These are phyloP conservation scores for Oncorhynchus nerka DNA, from an alignment of 2,113 vertebrate genomes.

Conservation along the genomic window DNA sequence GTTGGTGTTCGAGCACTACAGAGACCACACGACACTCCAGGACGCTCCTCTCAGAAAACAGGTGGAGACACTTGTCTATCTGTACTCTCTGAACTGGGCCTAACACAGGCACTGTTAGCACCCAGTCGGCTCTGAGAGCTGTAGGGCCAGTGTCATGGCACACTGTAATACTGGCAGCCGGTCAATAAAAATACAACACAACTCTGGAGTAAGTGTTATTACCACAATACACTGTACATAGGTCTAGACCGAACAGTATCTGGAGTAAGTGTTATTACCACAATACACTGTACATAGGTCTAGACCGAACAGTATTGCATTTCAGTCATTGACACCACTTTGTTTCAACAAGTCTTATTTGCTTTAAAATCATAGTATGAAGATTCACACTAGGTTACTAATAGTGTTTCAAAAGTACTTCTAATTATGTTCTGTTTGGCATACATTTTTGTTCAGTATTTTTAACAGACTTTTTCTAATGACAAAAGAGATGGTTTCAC, in stretches of 20 bases:
- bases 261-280: not conserved
- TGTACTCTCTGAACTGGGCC: not conserved
- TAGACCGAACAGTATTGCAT: not conserved
- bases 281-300: slow-evolving; percentile 23
- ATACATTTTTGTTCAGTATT: not conserved
- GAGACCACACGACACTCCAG: slow-evolving; percentile 89
- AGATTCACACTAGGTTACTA: not conserved
- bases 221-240: slow-evolving; percentile 25
- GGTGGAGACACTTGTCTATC: too few relatives aligned
- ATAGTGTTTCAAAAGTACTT: slow-evolving; percentile 1
- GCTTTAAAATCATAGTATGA: slow-evolving; percentile 11
- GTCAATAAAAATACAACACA: not conserved
- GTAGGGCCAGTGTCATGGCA: not conserved
- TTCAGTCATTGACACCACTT: slow-evolving; percentile 42
- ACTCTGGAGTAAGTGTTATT: not conserved
- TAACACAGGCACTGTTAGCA: not conserved
- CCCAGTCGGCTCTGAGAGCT: not conserved
- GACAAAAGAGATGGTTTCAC: not conserved
- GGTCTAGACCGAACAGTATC: not conserved
- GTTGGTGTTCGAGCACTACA: slow-evolving; percentile 79
- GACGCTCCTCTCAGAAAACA: slow-evolving; percentile 73
- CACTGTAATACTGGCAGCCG: not conserved
- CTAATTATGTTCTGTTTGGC: not conserved
- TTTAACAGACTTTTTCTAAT: too few relatives aligned
- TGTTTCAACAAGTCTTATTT: slow-evolving; percentile 26